Evolutionary conservation across 2,113 vertebrate species (phyloP).

Genomic region (Pongo pygmaeus): DNA sequence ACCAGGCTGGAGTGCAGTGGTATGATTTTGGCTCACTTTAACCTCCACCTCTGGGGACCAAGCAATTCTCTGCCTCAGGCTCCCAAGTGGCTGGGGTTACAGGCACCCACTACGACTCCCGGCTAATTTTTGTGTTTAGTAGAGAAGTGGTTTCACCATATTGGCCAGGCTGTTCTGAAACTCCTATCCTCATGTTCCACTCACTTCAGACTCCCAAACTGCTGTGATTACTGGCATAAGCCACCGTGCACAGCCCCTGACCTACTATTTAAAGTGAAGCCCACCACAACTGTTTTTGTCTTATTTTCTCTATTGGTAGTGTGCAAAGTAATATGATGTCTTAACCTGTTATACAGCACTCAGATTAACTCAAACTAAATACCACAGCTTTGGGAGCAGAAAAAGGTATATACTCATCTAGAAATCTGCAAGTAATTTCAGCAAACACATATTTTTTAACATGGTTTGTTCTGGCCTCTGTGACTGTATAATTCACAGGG

Average conservation of each 20-base stretch:
- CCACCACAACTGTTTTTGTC: not conserved
- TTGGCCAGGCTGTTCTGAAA: too few relatives aligned
- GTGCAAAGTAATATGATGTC: not conserved
- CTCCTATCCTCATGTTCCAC: too few relatives aligned
- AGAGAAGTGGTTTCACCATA: too few relatives aligned
- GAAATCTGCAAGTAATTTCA: not conserved
- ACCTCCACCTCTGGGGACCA: too few relatives aligned
- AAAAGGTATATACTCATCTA: not conserved
- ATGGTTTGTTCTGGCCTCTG: not conserved
- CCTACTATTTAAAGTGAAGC: not conserved
- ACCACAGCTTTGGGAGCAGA: not conserved
- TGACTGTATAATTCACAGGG: not conserved
- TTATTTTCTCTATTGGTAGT: not conserved
- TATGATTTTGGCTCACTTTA: too few relatives aligned
- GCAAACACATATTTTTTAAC: not conserved
- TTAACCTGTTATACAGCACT: not conserved
- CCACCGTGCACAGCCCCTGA: rapidly evolving
- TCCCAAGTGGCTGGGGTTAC: too few relatives aligned
- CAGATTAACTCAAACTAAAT: not conserved
- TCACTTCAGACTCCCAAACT: too few relatives aligned
- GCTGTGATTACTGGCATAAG: rapidly evolving
- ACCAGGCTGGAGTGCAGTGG: too few relatives aligned
- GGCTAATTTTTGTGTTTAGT: too few relatives aligned
- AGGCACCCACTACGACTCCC: too few relatives aligned
- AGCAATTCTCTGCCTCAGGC: too few relatives aligned